phyloP scores from a whole-genome alignment of 2,113 vertebrate species.

The Pachyramphus minor region DNA sequence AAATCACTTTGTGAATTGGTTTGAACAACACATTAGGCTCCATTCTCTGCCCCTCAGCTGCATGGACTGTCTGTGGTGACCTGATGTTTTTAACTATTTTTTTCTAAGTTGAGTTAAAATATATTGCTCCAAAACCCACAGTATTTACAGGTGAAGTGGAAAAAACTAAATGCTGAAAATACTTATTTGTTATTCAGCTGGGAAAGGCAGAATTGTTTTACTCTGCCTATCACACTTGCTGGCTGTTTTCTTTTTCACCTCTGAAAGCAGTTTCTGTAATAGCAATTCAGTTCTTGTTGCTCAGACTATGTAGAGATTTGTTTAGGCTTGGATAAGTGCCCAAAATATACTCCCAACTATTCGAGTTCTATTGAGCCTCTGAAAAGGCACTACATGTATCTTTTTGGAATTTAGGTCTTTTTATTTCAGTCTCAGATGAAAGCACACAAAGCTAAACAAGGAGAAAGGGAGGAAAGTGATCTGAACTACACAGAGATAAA shows the following conservation, averaged over 20 bases:
- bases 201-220: constrained; percentile 24
- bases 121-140: neutral
- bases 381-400: neutral
- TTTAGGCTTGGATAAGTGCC: constrained; percentile 36
- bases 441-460: constrained; percentile 25
- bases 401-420: constrained; percentile 14
- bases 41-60: neutral
- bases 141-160: neutral
- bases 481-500: constrained; percentile 3
- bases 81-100: neutral
- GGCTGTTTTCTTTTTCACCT: neutral
- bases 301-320: constrained; percentile 33
- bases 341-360: neutral
- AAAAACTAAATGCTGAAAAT: neutral
- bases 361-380: neutral
- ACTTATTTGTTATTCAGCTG: constrained; percentile 13
- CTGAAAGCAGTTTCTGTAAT: constrained; percentile 15
- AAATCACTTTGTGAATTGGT: neutral
- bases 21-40: neutral
- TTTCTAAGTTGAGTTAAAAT: neutral
- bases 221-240: neutral
- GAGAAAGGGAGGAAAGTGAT: neutral
- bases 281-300: constrained; percentile 23
- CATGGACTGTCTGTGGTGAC: neutral
- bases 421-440: constrained; percentile 36